Percentiles rank a stretch among this genome's conserved stretches.
Conservation (phyloP, 2,113 vertebrate genomes). For the Oryzias woworae region DNA sequence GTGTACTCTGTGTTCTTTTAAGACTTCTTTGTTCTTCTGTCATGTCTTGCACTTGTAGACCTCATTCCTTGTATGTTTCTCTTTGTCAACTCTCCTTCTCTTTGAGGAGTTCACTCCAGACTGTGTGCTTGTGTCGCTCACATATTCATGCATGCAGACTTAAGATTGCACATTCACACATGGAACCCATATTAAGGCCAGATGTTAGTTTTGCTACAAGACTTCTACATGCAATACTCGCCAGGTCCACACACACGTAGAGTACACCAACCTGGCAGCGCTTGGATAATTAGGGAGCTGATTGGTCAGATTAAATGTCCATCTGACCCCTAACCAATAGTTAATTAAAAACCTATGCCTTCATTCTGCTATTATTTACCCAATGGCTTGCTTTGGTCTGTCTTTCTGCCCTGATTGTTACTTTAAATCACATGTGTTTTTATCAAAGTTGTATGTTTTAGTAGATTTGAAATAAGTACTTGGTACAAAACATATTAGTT, state of each 20-base stretch:
- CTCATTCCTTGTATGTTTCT: slow-evolving; percentile 35
- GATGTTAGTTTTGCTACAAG: slow-evolving; percentile 76
- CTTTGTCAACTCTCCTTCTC: slow-evolving; percentile 17
- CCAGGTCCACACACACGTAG: slow-evolving; percentile 47
- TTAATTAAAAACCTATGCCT: slow-evolving; percentile 68
- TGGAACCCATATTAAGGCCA: slow-evolving; percentile 75
- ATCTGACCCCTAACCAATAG: slow-evolving; percentile 77
- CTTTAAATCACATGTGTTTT: slow-evolving; percentile 37
- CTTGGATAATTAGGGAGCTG: slow-evolving; percentile 78
- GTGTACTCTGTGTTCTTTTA: slow-evolving; percentile 34
- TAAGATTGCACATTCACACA: slow-evolving; percentile 60
- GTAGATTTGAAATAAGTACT: slow-evolving; percentile 35
- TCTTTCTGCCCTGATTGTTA: slow-evolving; percentile 18
- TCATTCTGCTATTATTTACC: slow-evolving; percentile 34
- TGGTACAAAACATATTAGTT: slow-evolving; percentile 44
- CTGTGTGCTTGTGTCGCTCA: slow-evolving; percentile 4
- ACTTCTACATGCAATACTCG: slow-evolving; percentile 71
- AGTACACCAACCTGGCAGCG: slow-evolving; percentile 63
- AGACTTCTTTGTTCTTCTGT: slow-evolving; percentile 37
- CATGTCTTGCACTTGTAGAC: slow-evolving; percentile 28
- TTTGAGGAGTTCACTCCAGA: slow-evolving; percentile 49
- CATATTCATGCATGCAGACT: slow-evolving; percentile 14
- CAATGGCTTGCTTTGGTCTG: slow-evolving; percentile 25
- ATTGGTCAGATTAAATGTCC: slow-evolving; percentile 79
- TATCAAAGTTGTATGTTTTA: slow-evolving; percentile 50